A percentile compares a stretch with the other conserved stretches of the same genome.
phyloP scores from a whole-genome alignment of 2,113 vertebrate genomes.

The Catagonus wagneri region DNA sequence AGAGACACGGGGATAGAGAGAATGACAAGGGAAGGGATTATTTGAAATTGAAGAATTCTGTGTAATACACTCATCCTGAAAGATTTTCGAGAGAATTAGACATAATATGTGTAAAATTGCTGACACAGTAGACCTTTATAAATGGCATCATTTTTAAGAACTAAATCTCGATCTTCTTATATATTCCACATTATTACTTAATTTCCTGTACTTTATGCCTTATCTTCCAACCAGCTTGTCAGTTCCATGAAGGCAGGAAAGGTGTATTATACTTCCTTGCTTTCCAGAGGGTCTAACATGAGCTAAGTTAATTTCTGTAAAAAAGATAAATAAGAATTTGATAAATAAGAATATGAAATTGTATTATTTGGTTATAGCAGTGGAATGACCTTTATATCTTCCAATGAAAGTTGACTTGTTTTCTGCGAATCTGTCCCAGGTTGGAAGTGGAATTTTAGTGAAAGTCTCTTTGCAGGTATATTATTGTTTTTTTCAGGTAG shows the following conservation, averaged over 20 bases:
- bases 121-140: not conserved
- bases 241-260: not conserved
- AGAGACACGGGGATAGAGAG: not conserved
- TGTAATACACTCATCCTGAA: not conserved
- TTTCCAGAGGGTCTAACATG: not conserved
- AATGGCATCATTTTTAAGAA: not conserved
- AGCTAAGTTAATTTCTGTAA: not conserved
- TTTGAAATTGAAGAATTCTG: not conserved
- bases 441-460: slow-evolving; percentile 10
- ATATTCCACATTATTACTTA: not conserved
- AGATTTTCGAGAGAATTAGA: slow-evolving; percentile 7
- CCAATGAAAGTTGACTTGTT: not conserved
- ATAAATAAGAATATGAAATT: not conserved
- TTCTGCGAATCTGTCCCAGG: slow-evolving; percentile 13
- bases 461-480: not conserved
- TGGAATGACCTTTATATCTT: slow-evolving; percentile 1
- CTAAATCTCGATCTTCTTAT: not conserved
- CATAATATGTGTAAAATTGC: not conserved
- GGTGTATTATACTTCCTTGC: not conserved
- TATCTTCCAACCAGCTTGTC: not conserved
- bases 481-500: slow-evolving; percentile 43
- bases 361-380: not conserved
- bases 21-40: not conserved
- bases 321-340: not conserved
- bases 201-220: not conserved